phyloP scores from a whole-genome alignment of 2,888 invertebrate genomes.

The Villa cingulata region DNA sequence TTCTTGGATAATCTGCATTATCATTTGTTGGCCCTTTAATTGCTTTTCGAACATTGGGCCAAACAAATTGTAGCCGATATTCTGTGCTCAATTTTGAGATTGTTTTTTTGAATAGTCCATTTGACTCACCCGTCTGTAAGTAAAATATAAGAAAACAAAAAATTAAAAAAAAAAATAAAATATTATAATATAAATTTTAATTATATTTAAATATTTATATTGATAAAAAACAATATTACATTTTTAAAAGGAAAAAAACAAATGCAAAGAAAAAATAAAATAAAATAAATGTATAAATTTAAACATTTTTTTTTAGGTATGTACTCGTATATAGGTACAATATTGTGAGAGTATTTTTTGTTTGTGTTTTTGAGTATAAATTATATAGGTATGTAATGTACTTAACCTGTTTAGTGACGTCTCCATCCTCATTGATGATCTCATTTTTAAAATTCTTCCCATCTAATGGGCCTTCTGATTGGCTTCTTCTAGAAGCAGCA shows the following conservation, averaged over 20 bases:
- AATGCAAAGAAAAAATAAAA: too few species aligned
- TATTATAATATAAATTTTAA: background rate
- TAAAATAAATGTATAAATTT: too few species aligned
- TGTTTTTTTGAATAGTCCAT: conserved; percentile 58
- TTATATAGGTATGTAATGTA: too few species aligned
- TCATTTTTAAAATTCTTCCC: conserved; percentile 30
- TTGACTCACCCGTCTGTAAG: conserved; percentile 45
- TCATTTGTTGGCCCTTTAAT: conserved; percentile 41
- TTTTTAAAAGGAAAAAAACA: too few species aligned
- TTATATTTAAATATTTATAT: too few species aligned
- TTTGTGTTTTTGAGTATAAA: too few species aligned
- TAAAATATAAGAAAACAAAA: background rate
- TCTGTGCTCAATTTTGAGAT: conserved; percentile 67
- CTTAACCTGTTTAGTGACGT: conserved; percentile 34
- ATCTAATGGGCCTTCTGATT: conserved; percentile 56
- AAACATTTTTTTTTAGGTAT: too few species aligned
- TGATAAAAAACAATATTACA: background rate
- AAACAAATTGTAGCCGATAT: conserved; percentile 80
- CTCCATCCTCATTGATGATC: conserved; percentile 22
- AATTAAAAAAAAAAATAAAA: background rate
- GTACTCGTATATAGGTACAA: too few species aligned
- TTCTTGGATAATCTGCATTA: conserved; percentile 49
- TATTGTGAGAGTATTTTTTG: too few species aligned
- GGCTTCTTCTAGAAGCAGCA: conserved; percentile 59
- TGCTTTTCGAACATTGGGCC: conserved; percentile 48